Conservation (phyloP, 2,113 vertebrate genomes). For the Pterocles orientalis region DNA sequence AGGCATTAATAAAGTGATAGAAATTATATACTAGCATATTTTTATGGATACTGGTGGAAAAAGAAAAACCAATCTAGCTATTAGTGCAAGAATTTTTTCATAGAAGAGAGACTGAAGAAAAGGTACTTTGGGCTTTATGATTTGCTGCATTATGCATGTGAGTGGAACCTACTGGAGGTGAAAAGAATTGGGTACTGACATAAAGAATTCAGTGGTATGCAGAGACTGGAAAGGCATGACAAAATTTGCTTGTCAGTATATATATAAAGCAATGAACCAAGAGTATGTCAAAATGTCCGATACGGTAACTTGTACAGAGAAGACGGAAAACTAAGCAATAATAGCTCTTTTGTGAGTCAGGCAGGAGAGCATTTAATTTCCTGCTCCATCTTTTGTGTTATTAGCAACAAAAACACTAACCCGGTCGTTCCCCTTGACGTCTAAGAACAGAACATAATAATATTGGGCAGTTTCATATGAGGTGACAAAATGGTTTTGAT, state of each 20-base stretch:
- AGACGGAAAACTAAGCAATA: background rate
- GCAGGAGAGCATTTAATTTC: background rate
- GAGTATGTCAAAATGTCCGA: background rate
- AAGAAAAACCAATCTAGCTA: background rate
- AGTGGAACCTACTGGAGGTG: background rate
- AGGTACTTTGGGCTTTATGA: background rate
- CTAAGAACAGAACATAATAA: background rate
- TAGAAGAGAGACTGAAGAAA: background rate
- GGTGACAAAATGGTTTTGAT: background rate
- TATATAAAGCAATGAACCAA: background rate
- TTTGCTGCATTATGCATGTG: background rate
- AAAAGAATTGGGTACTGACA: background rate
- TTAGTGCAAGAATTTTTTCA: background rate
- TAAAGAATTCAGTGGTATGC: background rate
- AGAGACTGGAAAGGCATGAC: background rate
- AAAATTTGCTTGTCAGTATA: background rate
- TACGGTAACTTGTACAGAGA: background rate
- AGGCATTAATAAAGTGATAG: background rate
- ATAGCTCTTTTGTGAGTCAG: background rate
- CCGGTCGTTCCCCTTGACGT: background rate
- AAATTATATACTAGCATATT: background rate
- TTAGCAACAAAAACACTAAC: background rate
- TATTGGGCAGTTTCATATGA: background rate
- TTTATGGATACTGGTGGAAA: background rate
- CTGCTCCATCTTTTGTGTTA: background rate